Percentiles rank a stretch among this genome's conserved stretches.
These are phyloP conservation scores for Drosophila conformis DNA, from an alignment of 2,888 invertebrate species.

Conservation along the genomic window DNA sequence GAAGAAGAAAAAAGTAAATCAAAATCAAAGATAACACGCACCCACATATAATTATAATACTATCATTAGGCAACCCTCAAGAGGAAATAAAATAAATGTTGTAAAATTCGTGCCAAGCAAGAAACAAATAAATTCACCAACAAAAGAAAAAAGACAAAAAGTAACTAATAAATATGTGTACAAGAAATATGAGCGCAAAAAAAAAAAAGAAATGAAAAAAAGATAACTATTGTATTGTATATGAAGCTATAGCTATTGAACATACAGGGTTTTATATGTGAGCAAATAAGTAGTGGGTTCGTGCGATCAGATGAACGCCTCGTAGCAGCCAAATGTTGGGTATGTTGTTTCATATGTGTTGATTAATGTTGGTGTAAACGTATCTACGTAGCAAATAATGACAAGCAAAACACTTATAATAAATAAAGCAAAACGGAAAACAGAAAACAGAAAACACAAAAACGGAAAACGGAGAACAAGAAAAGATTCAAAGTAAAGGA, in stretches of 20 bases:
- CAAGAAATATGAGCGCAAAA: conserved; percentile 31
- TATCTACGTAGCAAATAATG: conserved; percentile 31
- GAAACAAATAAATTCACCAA: conserved; percentile 34
- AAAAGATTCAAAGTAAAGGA: neutral
- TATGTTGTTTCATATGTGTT: conserved; percentile 52
- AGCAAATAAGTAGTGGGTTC: conserved; percentile 66
- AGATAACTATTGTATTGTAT: conserved; percentile 55
- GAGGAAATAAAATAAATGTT: conserved; percentile 57
- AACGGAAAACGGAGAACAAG: conserved; percentile 8
- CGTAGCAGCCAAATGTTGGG: conserved; percentile 50
- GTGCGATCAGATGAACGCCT: conserved; percentile 39
- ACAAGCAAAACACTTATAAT: conserved; percentile 7
- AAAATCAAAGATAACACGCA: conserved; percentile 66
- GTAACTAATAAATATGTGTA: conserved; percentile 35
- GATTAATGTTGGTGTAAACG: conserved; percentile 52
- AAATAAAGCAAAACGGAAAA: conserved; percentile 7
- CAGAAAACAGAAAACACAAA: neutral
- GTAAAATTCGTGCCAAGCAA: conserved; percentile 59
- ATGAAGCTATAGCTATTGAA: conserved; percentile 77
- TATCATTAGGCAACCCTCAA: conserved; percentile 53
- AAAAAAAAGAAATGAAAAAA: neutral
- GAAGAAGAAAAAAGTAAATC: conserved; percentile 42
- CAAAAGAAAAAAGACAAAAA: conserved; percentile 14
- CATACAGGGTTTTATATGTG: conserved; percentile 81
- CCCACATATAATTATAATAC: conserved; percentile 54